phyloP scores from a whole-genome alignment of 2,113 vertebrate species.

The Halcyon senegalensis region DNA sequence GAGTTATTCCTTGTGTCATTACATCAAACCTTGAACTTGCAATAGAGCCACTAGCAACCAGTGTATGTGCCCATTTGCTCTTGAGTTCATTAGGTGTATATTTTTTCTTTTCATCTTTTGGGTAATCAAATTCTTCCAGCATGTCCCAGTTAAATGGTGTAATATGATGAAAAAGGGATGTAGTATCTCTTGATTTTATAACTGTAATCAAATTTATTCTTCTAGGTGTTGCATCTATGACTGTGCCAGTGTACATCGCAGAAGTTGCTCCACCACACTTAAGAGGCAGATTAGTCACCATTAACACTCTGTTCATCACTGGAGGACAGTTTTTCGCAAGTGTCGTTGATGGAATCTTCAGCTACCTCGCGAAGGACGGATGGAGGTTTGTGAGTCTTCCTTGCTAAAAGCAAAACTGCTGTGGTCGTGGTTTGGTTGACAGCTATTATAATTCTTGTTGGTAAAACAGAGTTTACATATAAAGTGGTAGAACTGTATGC shows the following conservation, averaged over 20 bases:
- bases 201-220: not conserved
- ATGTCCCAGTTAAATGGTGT: not conserved
- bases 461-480: not conserved
- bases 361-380: conserved; percentile 86
- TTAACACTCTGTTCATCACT: conserved; percentile 95
- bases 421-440: not conserved
- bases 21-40: not conserved
- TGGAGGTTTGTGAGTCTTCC: conserved; percentile 86
- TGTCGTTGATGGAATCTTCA: conserved; percentile 91
- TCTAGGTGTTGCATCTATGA: conserved; percentile 95
- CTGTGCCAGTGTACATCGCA: conserved; percentile 95
- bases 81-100: not conserved
- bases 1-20: not conserved
- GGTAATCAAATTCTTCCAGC: not conserved
- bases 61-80: not conserved
- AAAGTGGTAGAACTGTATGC: not conserved
- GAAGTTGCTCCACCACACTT: conserved; percentile 91
- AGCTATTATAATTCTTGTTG: not conserved
- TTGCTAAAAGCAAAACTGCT: not conserved
- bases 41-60: not conserved
- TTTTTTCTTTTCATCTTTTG: not conserved
- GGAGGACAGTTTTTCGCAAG: conserved; percentile 97
- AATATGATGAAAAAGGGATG: not conserved
- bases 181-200: not conserved
- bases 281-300: conserved; percentile 92